Evolutionary conservation across 2,797 vertebrate genomes (phyloP).

Genomic region (Falco concolor): DNA sequence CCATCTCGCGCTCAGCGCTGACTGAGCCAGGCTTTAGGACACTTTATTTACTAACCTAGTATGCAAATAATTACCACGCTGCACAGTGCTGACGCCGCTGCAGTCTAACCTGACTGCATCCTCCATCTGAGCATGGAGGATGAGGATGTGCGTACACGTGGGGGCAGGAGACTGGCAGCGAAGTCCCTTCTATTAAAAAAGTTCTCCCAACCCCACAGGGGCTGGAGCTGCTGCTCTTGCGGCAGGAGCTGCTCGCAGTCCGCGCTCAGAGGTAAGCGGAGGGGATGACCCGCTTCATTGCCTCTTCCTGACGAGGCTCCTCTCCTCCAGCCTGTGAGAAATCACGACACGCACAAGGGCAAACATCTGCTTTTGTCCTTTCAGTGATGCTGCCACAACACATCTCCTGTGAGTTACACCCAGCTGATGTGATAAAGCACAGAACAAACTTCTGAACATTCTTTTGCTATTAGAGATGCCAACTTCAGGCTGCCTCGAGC

Average conservation of each 20-base stretch:
- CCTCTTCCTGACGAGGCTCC: neutral
- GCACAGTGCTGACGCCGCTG: neutral
- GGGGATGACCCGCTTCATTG: neutral
- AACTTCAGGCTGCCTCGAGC: neutral
- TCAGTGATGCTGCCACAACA: neutral
- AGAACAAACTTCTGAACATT: neutral
- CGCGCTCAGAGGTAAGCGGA: neutral
- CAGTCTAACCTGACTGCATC: neutral
- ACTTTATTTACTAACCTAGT: neutral
- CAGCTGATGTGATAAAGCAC: neutral
- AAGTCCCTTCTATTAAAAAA: neutral
- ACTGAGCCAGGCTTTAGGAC: neutral
- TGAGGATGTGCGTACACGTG: rapidly evolving
- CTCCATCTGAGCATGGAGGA: neutral
- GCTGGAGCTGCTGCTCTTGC: neutral
- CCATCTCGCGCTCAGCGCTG: neutral
- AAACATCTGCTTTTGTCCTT: neutral
- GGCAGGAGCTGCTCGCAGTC: neutral
- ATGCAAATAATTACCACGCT: neutral
- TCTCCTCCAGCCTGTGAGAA: neutral
- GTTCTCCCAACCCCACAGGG: neutral
- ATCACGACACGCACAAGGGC: neutral
- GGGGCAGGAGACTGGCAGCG: neutral
- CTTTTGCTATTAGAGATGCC: neutral
- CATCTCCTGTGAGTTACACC: neutral